Evolutionary conservation across 2,797 vertebrate species (phyloP), one percentile per base, ranked within the genome.

Genomic region (Bradypodion ventrale): DNA sequence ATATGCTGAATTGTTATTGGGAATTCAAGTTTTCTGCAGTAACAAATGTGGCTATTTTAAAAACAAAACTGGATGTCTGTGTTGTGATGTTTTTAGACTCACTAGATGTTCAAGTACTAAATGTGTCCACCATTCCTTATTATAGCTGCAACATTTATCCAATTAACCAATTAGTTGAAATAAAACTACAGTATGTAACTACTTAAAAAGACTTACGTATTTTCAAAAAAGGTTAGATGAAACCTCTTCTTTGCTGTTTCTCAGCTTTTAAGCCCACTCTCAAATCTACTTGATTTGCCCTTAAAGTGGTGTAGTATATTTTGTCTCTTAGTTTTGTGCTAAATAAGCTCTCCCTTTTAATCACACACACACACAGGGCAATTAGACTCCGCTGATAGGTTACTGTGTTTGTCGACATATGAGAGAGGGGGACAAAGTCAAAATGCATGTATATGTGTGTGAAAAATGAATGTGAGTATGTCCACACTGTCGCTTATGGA

Each of bases 1-100:
- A 77, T 87, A 66, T 88, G 44, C 27, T 84, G 37, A 25, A 10
- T 21, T 82, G 27, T 16, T 75, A 87, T 77, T 81, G 78, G 27
- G 52, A 86, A 87, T 59, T 70, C 32, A 72, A 2, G 72, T 32
- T 16, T 37, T 42, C 13, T 75, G 73, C 29, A 49, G 16, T 74
- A 44, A 74, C 44, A 56, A 27, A 10, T 52, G 7, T 75, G 16
- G 19, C n/a, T 75, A 32, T 52, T 75, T 75, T 32, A 49, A 19
- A 52, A 35, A 44, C 40, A 75, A n/a, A 52, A 75, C 46, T 75
- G 13, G 27, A 49, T 19, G 44, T 49, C 5, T 44, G 69, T 42
- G 37, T 74, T 72, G 12, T 37, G 21, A 19, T 32, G 19, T 37
- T 46, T 27, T 7, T 44, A 29, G 42, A 44, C 13, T 49, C 74